phyloP scores from a whole-genome alignment of 2,113 vertebrate genomes.

The Amblyornis subalaris region DNA sequence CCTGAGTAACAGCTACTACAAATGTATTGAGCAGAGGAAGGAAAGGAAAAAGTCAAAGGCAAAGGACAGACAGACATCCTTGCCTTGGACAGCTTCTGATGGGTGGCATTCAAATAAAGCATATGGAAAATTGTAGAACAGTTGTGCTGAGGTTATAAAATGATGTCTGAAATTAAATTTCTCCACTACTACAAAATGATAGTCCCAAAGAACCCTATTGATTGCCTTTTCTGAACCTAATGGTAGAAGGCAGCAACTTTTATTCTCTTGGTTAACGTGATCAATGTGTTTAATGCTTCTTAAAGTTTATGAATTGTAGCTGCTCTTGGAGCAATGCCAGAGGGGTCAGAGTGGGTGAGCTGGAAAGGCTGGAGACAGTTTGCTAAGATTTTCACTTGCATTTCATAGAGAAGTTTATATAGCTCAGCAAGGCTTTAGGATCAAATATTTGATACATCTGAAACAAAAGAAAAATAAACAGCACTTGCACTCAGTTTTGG shows the following conservation, averaged over 20 bases:
- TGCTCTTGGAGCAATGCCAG: slow-evolving; percentile 36
- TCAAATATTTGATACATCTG: neutral
- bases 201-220: slow-evolving; percentile 56
- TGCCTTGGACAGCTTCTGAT: slow-evolving; percentile 17
- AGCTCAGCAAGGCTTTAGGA: neutral
- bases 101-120: slow-evolving; percentile 42
- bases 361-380: neutral
- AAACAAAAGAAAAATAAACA: neutral
- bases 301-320: slow-evolving; percentile 55
- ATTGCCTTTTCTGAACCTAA: slow-evolving; percentile 41
- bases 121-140: slow-evolving; percentile 61
- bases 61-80: slow-evolving; percentile 48
- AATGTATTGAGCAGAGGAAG: neutral
- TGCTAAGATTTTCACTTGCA: neutral
- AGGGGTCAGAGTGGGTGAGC: neutral
- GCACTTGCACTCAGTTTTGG: neutral
- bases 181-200: slow-evolving; percentile 37
- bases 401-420: neutral
- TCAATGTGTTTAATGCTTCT: slow-evolving; percentile 60
- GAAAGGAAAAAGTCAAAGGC: slow-evolving; percentile 13
- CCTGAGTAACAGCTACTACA: neutral
- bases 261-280: slow-evolving; percentile 49
- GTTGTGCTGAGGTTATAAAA: slow-evolving; percentile 58
- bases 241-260: slow-evolving; percentile 38
- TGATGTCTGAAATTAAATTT: slow-evolving; percentile 47